phyloP scores from a whole-genome alignment of 2,113 vertebrate genomes.

The Rynchops niger region DNA sequence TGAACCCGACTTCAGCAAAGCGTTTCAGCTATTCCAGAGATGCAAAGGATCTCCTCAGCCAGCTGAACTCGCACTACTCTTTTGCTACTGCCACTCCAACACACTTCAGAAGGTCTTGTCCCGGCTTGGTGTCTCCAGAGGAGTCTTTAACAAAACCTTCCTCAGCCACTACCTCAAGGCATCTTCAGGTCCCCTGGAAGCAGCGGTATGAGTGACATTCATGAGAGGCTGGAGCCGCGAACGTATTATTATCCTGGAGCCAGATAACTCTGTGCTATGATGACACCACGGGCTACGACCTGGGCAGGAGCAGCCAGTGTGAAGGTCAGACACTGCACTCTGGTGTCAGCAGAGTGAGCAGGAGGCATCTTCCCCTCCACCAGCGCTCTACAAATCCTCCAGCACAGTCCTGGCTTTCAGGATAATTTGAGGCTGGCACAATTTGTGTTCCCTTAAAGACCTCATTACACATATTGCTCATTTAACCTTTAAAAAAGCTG shows the following conservation, averaged over 20 bases:
- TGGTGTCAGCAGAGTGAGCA: conserved; percentile 54
- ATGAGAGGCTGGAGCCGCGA: neutral
- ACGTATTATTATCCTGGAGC: neutral
- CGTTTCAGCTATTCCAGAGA: neutral
- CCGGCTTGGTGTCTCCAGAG: neutral
- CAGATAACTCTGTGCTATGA: neutral
- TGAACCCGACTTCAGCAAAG: neutral
- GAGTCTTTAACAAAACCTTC: neutral
- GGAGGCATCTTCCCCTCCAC: neutral
- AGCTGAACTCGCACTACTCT: neutral
- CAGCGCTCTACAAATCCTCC: neutral
- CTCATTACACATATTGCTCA: conserved; percentile 65
- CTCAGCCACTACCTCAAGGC: neutral
- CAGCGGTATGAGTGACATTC: rapidly evolving
- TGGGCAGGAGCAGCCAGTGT: neutral
- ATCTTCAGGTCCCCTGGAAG: neutral
- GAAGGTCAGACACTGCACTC: conserved; percentile 52
- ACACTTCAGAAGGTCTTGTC: neutral
- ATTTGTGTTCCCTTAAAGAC: conserved; percentile 57
- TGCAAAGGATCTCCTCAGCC: neutral
- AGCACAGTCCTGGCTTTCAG: neutral
- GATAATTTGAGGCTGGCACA: conserved; percentile 31
- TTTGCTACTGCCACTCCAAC: neutral
- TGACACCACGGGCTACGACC: neutral
- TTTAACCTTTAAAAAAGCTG: conserved; percentile 65